These are phyloP conservation scores for Tetragonisca angustula DNA, from an alignment of 2,888 invertebrate species.

Conservation along the genomic window DNA sequence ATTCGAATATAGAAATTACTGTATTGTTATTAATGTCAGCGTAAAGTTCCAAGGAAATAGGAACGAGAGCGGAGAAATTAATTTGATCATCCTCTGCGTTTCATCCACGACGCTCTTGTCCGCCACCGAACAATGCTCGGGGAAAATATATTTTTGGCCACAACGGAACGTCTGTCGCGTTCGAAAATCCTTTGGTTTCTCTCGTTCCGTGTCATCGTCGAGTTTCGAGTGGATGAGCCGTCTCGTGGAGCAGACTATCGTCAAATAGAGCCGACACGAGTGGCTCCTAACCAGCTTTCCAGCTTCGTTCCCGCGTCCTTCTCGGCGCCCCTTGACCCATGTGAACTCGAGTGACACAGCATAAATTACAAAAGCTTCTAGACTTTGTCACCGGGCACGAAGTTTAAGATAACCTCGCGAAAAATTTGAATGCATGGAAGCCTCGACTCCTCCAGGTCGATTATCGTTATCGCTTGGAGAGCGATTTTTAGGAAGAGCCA, in stretches of 20 bases:
- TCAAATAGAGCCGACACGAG: conserved; percentile 61
- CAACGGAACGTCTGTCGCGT: conserved; percentile 23
- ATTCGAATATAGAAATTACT: not conserved
- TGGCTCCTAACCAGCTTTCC: conserved; percentile 59
- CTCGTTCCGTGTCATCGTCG: conserved; percentile 43
- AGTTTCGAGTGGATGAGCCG: conserved; percentile 53
- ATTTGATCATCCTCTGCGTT: not conserved
- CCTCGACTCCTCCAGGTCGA: not conserved
- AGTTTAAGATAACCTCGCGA: conserved; percentile 32
- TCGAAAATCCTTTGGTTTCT: conserved; percentile 42
- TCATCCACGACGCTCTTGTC: not conserved
- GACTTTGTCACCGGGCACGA: conserved; percentile 40
- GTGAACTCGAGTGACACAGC: conserved; percentile 47
- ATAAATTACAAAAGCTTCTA: conserved; percentile 52
- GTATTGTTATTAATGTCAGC: too few relatives aligned
- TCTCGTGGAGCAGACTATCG: conserved; percentile 61
- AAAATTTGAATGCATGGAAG: conserved; percentile 15
- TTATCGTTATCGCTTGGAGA: not conserved
- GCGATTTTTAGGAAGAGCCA: not conserved
- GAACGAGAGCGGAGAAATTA: not conserved
- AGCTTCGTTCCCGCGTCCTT: conserved; percentile 48
- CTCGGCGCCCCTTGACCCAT: conserved; percentile 51
- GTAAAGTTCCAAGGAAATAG: not conserved
- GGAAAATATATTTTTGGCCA: conserved; percentile 28
- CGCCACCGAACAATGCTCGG: not conserved